These are phyloP conservation scores for Leptopilina drosophilae DNA, from an alignment of 2,888 invertebrate species.

Conservation along the genomic window DNA sequence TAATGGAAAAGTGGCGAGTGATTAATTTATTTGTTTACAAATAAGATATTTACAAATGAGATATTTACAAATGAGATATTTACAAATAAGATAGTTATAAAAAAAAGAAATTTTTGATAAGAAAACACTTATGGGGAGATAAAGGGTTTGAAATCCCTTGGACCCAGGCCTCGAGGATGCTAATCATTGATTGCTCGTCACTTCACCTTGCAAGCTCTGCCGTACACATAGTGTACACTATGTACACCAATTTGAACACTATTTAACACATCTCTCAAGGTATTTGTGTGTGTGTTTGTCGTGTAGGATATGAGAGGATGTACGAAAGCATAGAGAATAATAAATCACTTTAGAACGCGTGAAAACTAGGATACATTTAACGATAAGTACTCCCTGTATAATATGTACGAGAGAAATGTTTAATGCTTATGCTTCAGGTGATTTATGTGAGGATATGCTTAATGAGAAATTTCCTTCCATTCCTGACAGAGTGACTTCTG, in stretches of 20 bases:
- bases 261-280: background rate
- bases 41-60: too few relatives aligned
- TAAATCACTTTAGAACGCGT: conserved; percentile 34
- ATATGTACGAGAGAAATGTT: conserved; percentile 18
- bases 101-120: too few relatives aligned
- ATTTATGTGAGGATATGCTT: conserved; percentile 6
- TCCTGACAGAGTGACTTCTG: background rate
- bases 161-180: too few relatives aligned
- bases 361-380: conserved; percentile 38
- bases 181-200: background rate
- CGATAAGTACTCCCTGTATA: conserved; percentile 29
- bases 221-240: background rate
- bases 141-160: too few relatives aligned
- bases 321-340: conserved; percentile 35
- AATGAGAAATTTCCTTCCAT: conserved; percentile 24
- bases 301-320: conserved; percentile 29
- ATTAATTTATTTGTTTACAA: too few relatives aligned
- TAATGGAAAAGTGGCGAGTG: too few relatives aligned
- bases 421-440: conserved; percentile 17
- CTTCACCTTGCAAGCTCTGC: background rate
- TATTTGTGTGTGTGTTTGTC: background rate
- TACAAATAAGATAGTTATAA: too few relatives aligned
- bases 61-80: too few relatives aligned
- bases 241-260: background rate
- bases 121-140: too few relatives aligned